Conservation (phyloP, 2,888 invertebrate species). For the Tyria jacobaeae region DNA sequence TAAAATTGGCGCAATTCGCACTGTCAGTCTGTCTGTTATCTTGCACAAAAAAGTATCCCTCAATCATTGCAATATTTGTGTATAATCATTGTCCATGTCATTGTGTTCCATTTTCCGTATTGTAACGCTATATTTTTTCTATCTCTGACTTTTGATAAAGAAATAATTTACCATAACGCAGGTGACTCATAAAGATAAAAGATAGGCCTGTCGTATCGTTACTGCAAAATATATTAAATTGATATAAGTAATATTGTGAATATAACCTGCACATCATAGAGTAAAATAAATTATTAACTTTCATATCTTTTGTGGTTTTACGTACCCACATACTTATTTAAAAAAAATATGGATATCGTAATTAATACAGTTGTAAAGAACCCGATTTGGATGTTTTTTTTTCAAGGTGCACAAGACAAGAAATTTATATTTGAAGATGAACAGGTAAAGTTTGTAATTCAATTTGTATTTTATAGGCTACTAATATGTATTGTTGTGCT, state of each 20-base stretch:
- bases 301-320: background rate
- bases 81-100: background rate
- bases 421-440: slow-evolving; percentile 64
- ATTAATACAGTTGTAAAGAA: slow-evolving; percentile 25
- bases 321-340: background rate
- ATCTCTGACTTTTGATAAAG: background rate
- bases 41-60: too few relatives aligned
- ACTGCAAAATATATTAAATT: background rate
- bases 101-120: background rate
- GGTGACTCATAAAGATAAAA: background rate
- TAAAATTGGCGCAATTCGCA: background rate
- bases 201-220: background rate
- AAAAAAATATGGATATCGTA: slow-evolving; percentile 20
- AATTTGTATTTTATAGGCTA: background rate
- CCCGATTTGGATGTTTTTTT: slow-evolving; percentile 35
- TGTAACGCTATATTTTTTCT: background rate
- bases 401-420: slow-evolving; percentile 37
- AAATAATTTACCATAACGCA: background rate
- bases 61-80: too few relatives aligned
- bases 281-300: background rate
- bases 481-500: too few relatives aligned
- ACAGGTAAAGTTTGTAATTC: slow-evolving; percentile 46
- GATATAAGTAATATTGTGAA: too few relatives aligned
- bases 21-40: background rate
- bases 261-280: too few relatives aligned